phyloP scores from a whole-genome alignment of 1,140 invertebrate species.

The Plectrocnemia conspersa region DNA sequence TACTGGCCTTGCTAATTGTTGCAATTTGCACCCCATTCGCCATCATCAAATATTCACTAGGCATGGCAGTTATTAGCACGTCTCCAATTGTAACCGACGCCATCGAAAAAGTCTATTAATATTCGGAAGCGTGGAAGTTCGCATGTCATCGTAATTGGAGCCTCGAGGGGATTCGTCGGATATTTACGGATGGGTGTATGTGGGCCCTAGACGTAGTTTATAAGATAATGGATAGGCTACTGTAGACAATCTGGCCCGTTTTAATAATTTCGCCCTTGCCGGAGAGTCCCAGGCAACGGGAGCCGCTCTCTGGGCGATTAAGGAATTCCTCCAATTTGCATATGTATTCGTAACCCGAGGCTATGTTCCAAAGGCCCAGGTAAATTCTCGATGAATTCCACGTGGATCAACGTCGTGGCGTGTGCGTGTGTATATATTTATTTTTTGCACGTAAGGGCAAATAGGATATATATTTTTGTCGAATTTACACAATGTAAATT shows the following conservation, averaged over 20 bases:
- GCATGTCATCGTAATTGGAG: no score
- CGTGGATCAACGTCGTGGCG: background rate
- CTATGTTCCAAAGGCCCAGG: background rate
- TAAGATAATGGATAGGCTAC: background rate
- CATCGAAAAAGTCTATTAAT: no score
- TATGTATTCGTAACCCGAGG: constrained; percentile 16
- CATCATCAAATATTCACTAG: no score
- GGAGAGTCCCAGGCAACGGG: constrained; percentile 6
- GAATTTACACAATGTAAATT: background rate
- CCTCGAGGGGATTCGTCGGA: background rate
- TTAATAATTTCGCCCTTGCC: background rate
- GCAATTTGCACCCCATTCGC: no score
- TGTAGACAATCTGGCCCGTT: background rate
- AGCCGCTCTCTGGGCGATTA: constrained; percentile 14
- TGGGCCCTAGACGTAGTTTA: background rate
- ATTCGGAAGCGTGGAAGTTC: no score
- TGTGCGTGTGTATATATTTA: constrained; percentile 8
- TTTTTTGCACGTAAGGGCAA: background rate
- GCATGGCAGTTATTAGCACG: no score
- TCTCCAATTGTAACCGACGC: no score
- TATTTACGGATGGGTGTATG: background rate
- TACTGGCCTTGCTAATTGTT: no score
- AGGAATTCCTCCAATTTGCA: constrained; percentile 26
- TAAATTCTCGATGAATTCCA: background rate
- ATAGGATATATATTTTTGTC: background rate